Evolutionary conservation across 92 coral and sea anemone species (phyloP), one percentile per base, ranked within the genome.

Genomic region (Metridium senile): DNA sequence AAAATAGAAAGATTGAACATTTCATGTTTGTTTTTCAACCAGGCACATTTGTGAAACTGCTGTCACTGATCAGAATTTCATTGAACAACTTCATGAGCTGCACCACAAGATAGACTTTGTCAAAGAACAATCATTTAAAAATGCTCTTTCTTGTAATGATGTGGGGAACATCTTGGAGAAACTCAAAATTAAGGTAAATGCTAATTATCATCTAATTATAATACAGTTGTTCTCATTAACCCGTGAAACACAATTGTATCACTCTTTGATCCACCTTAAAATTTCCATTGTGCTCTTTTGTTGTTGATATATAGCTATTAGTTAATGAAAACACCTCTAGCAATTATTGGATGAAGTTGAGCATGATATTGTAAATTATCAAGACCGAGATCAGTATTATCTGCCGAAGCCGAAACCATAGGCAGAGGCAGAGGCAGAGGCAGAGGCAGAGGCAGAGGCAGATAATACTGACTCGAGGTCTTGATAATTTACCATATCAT

Each of bases 21-120:
- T n/a, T n/a, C n/a, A n/a, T 66, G 1, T 66, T 33, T 23, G 11
- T 23, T 66, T 66, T 39, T 20, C 28, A 57, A 21, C 47, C 46
- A 95, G 99, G 46, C 93, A 95, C 72, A 85, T 95, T n/a, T 78
- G 89, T 33, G 99, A 95, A 11, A 95, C 97, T 8, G 85, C 91
- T 22, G 97, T 95, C 11, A 95, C 99, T 28, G 99, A 95, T 71
- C 99, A 95, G 84, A 80, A 87, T 32, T 95, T 95, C 45, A 89
- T 95, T 47, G 99, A 95, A 75, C 97, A 95, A 58, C 91, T 95
- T 30, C 99, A 95, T 34, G 99, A 95, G 69, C 81, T 95, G 52
- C 97, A 95, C 51, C 99, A 95, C 91, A 95, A 95, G 92, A 95
- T 95, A 51, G 93, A 92, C 80, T 95, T 95, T 79, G 97, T 93